Conservation (phyloP, 1,140 invertebrate species). For the Lasioglossum albipes region DNA sequence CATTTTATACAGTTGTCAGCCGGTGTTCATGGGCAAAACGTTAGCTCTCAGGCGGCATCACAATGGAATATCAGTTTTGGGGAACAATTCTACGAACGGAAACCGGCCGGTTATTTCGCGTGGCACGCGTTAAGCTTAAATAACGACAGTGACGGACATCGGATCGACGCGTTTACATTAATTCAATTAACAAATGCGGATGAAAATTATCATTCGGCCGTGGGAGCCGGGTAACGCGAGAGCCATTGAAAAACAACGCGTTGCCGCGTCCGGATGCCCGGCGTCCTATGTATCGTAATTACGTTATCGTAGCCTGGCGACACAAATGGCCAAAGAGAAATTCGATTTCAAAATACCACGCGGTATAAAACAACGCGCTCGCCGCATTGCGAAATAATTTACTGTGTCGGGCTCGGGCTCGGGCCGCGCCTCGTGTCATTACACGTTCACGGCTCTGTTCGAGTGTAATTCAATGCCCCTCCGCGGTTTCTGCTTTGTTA, state of each 20-base stretch:
- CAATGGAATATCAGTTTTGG: no score
- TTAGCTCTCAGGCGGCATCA: no score
- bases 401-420: background rate
- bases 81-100: background rate
- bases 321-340: constrained; percentile 31
- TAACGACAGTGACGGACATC: constrained; percentile 23
- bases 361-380: constrained; percentile 44
- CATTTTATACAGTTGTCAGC: no score
- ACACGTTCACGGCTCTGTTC: constrained; percentile 42
- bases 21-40: no score
- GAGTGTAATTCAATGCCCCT: constrained; percentile 52
- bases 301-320: constrained; percentile 29
- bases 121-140: constrained; percentile 35
- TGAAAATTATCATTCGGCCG: constrained; percentile 43
- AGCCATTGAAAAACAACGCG: constrained; percentile 35
- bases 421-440: constrained; percentile 36
- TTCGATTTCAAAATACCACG: constrained; percentile 52
- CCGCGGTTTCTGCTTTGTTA: constrained; percentile 51
- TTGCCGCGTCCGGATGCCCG: background rate
- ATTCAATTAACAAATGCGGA: constrained; percentile 46
- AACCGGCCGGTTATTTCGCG: background rate
- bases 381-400: constrained; percentile 56
- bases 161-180: constrained; percentile 45
- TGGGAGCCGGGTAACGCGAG: constrained; percentile 26
- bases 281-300: constrained; percentile 32